Conservation (phyloP, 2,888 invertebrate genomes). For the Uloborus plumipes region DNA sequence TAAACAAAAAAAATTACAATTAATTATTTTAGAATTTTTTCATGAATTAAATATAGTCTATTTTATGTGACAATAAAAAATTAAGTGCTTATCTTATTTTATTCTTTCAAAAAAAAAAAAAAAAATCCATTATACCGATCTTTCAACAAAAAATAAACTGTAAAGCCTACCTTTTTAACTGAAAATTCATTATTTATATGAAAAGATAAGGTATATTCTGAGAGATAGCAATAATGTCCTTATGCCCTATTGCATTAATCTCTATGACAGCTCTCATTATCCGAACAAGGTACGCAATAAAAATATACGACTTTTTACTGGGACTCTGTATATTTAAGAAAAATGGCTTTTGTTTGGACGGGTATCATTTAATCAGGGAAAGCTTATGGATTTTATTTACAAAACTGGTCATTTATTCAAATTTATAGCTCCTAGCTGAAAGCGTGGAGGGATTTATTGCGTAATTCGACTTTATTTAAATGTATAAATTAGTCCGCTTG, state of each 20-base stretch:
- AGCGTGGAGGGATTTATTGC: no score
- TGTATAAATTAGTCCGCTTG: no score
- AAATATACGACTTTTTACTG: slow-evolving; percentile 9
- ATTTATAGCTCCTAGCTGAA: slow-evolving; percentile 7
- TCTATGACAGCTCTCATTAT: slow-evolving; percentile 48
- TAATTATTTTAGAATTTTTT: no score
- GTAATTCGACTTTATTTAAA: no score
- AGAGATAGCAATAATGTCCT: slow-evolving; percentile 22
- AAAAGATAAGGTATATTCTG: slow-evolving; percentile 9
- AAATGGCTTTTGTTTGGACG: slow-evolving; percentile 42
- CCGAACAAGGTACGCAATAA: slow-evolving; percentile 28
- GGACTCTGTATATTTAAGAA: background rate
- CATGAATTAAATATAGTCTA: no score
- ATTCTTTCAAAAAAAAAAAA: no score
- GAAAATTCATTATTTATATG: background rate
- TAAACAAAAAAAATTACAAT: no score
- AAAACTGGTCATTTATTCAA: slow-evolving; percentile 16
- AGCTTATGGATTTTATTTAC: background rate
- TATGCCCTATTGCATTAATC: slow-evolving; percentile 29
- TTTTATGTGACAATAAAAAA: no score
- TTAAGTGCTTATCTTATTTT: no score
- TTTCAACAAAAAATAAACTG: no score
- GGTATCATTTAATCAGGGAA: slow-evolving; percentile 29
- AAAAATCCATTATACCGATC: no score
- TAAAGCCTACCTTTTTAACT: slow-evolving; percentile 6